Conservation (phyloP, 2,113 vertebrate species). For the Onychorhynchus coronatus region DNA sequence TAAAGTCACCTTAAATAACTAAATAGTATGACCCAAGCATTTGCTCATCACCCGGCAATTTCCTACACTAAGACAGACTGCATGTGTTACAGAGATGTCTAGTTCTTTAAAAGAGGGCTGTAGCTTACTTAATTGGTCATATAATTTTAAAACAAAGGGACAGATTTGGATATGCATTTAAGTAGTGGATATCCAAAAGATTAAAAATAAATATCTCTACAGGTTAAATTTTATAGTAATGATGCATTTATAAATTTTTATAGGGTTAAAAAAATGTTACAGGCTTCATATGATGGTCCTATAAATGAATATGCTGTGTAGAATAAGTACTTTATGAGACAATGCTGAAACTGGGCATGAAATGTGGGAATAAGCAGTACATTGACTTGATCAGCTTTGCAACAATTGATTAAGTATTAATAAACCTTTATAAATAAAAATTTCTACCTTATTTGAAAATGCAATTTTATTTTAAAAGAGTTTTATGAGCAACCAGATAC, state of each 20-base stretch:
- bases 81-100: background rate
- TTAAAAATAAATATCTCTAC: background rate
- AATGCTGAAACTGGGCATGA: background rate
- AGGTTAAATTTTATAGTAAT: background rate
- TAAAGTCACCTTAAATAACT: constrained; percentile 42
- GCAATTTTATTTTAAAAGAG: background rate
- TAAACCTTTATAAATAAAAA: background rate
- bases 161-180: background rate
- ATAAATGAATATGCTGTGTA: background rate
- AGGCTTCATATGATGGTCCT: background rate
- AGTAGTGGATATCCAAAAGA: background rate
- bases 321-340: background rate
- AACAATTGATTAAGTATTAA: background rate
- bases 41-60: background rate
- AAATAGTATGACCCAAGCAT: background rate
- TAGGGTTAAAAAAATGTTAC: background rate
- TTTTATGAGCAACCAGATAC: background rate
- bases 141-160: background rate
- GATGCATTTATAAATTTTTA: background rate
- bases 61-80: background rate
- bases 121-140: background rate
- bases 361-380: background rate
- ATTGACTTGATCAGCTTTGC: background rate
- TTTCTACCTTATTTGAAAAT: background rate
- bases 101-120: background rate